Evolutionary conservation across 1,140 invertebrate genomes (phyloP), one percentile per base, ranked within the genome.

Genomic region (Galleria mellonella): DNA sequence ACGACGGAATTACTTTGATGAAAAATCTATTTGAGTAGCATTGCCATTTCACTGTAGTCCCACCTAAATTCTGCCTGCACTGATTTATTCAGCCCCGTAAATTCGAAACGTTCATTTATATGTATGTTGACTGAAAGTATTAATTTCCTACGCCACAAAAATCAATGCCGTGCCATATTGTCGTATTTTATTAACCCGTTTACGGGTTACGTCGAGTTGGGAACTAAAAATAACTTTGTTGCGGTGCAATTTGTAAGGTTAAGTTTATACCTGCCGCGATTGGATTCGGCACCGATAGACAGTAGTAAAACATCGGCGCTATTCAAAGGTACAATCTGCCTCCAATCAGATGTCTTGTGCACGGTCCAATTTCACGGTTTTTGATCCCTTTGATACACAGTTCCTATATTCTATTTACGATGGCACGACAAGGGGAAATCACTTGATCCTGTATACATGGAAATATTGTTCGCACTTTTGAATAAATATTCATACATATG

Each of bases 201-300:
- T 56, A 17, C 40, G 47, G 46, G 47, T 49, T 9, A 37, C 40
- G 47, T 49, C 13, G 35, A 15, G 14, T n/a, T n/a, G 32, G 12
- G 12, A 51, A 45, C 27, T 47, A 50, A 40, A 28, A 38, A 27
- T 28, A 48, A 58, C 50, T 58, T 47, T 53, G 50, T 58, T 50
- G 50, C 27, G 30, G 42, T 30, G 37, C 11, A 33, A 40, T 33
- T 42, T 40, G 32, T 46, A 12, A 27, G 27, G 15, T 12, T 23
- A 23, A 35, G 31, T 61, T 61, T 54, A 56, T 56, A 44, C 41
- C 37, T 53, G 41, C 32, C 43, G 42, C 33, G 43, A 51, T 38
- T 50, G 47, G 51, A 48, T 50, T 47, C 42, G 50, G 32, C 29
- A 32, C 42, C 40, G 28, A 51, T 40, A 17, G 15, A 32, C 33